Base-by-base conservation (phyloP, 2,888 invertebrate genomes). In the Apotomis capreana region DNA sequence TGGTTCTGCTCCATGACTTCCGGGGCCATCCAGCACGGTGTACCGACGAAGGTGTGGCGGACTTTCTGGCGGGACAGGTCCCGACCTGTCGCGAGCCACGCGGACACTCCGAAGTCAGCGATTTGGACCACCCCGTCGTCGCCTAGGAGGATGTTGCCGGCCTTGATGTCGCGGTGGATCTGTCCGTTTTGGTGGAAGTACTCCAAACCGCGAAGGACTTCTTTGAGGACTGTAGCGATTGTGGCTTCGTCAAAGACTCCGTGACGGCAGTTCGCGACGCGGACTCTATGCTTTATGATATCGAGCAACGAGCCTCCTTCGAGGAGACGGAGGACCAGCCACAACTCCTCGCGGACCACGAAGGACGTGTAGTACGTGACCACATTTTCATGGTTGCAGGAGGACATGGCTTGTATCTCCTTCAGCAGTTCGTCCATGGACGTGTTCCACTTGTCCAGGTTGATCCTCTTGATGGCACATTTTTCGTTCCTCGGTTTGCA, bases 21-120 rank as follows among this genome's bases (percentile, higher is more conserved):
- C 6, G 99, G 99, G 12, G 99, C 99, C 99, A 99, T 99, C 99
- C 99, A 99, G 89, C 99, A 99, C 0, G 99, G 99, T 10, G 99
- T 99, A 63, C 99, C 99, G 5, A 99, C 99, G 92, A 99, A 99
- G 0, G 99, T 99, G 90, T 99, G 99, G 13, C 99, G 95, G 68
- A 99, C 98, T 91, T 98, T 98, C 89, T 99, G 99, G 46, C 99
- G 94, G 58, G 98, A 98, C 74, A 99, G 93, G 89, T 99, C 99
- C 59, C 99, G 95, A 0, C 99, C 99, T 0, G 99, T 99, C 12
- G 99, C 99, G 77, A 99, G 92, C 99, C 99, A 99, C 0, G 99
- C 99, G 76, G 98, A 99, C 0, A 99, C 99, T 74, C 99, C 99
- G 88, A 99, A 99, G 92, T 99, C 99, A 4, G 99, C 99, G 79